Conservation (phyloP, 2,888 invertebrate species). For the Agrilus cyanescens region DNA sequence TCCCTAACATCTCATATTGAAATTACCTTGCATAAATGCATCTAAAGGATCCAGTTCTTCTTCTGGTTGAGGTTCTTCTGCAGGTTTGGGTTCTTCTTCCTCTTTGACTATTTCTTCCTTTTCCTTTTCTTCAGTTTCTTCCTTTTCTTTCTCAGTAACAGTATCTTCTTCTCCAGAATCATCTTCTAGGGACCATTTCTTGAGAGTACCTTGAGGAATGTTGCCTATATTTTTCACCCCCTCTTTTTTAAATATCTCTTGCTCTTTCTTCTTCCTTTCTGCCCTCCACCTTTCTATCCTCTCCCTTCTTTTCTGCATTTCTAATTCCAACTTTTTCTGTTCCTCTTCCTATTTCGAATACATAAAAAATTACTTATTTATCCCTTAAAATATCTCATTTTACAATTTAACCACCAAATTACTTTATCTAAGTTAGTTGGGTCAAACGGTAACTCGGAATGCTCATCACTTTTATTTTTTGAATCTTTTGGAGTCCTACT, state of each 20-base stretch:
- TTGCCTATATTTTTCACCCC: slow-evolving; percentile 48
- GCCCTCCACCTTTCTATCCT: slow-evolving; percentile 94
- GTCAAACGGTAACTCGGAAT: slow-evolving; percentile 51
- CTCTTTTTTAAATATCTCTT: slow-evolving; percentile 70
- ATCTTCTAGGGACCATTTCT: slow-evolving; percentile 93
- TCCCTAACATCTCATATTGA: neutral
- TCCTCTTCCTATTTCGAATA: slow-evolving; percentile 60
- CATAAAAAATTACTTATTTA: slow-evolving; percentile 8
- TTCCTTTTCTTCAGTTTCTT: slow-evolving; percentile 18
- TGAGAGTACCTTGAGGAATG: slow-evolving; percentile 42
- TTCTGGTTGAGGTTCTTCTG: slow-evolving; percentile 36
- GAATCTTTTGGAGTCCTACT: slow-evolving; percentile 28
- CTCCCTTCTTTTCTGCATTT: slow-evolving; percentile 92
- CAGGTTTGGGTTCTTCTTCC: slow-evolving; percentile 22
- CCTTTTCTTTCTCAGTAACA: slow-evolving; percentile 24
- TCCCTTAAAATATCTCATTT: neutral
- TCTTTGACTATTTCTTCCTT: slow-evolving; percentile 13
- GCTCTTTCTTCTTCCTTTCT: slow-evolving; percentile 78
- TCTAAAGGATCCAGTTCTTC: slow-evolving; percentile 92
- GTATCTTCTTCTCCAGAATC: slow-evolving; percentile 86
- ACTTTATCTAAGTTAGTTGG: slow-evolving; percentile 66
- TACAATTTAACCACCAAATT: slow-evolving; percentile 8
- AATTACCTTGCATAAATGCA: slow-evolving; percentile 83
- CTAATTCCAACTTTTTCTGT: slow-evolving; percentile 77
- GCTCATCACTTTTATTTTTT: slow-evolving; percentile 42